Conservation (phyloP, 2,888 invertebrate species). For the Nezara viridula region DNA sequence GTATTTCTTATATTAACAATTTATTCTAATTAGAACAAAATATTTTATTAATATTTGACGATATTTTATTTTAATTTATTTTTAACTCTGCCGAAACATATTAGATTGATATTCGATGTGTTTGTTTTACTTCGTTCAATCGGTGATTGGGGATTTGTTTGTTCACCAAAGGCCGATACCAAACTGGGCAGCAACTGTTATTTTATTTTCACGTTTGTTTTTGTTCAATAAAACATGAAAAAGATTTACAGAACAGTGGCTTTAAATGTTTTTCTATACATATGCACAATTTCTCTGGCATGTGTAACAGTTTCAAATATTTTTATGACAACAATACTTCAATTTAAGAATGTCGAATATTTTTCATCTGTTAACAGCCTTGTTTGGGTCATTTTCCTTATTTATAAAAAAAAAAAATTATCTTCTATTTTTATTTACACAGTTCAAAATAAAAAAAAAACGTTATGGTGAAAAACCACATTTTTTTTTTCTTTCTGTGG, state of each 20-base stretch:
- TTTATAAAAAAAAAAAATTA: too few relatives aligned
- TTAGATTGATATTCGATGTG: not conserved
- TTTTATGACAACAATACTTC: not conserved
- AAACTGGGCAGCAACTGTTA: not conserved
- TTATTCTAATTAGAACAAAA: too few relatives aligned
- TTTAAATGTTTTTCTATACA: not conserved
- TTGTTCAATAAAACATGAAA: conserved; percentile 22
- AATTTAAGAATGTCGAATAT: not conserved
- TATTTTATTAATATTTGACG: too few relatives aligned
- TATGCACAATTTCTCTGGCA: not conserved
- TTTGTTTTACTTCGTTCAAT: conserved; percentile 8
- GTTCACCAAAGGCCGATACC: not conserved
- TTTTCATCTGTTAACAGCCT: too few relatives aligned
- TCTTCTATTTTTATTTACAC: too few relatives aligned
- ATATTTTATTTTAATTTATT: too few relatives aligned
- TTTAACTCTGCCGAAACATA: not conserved
- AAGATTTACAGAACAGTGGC: not conserved
- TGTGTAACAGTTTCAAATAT: not conserved
- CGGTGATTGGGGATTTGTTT: conserved; percentile 32
- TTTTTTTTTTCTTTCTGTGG: too few relatives aligned
- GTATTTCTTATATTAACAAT: too few relatives aligned
- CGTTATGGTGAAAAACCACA: too few relatives aligned
- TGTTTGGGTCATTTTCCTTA: too few relatives aligned
- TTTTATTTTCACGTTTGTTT: conserved; percentile 11
- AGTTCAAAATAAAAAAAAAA: too few relatives aligned